phyloP scores from a whole-genome alignment of 2,113 vertebrate species.

The Cyprinus carpio region DNA sequence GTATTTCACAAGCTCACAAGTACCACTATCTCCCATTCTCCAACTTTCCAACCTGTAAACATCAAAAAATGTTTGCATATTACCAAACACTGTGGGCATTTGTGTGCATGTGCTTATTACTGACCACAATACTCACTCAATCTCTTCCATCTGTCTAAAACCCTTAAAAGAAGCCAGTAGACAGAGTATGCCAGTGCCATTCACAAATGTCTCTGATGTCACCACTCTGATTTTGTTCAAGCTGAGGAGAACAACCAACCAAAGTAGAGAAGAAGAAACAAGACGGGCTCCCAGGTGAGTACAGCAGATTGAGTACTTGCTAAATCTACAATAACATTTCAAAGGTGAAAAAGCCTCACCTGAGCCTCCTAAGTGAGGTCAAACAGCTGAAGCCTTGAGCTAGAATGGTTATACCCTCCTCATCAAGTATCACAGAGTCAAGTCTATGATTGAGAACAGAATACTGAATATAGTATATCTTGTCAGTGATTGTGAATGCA shows the following conservation, averaged over 20 bases:
- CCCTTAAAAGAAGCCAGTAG: constrained; percentile 69
- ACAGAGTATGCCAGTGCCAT: constrained; percentile 28
- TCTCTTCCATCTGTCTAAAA: constrained; percentile 71
- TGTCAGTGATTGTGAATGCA: not conserved
- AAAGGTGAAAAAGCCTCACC: constrained; percentile 62
- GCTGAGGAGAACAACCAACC: constrained; percentile 66
- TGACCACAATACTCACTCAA: constrained; percentile 71
- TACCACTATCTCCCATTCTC: constrained; percentile 74
- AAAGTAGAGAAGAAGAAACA: not conserved
- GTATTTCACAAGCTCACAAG: constrained; percentile 70
- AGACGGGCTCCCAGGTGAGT: not conserved
- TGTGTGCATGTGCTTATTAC: not conserved
- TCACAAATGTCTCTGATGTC: constrained; percentile 23
- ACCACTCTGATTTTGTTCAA: constrained; percentile 69
- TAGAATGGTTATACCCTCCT: constrained; percentile 62
- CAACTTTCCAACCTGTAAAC: constrained; percentile 80
- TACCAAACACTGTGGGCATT: not conserved
- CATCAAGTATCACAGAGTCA: constrained; percentile 68
- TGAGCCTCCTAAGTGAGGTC: constrained; percentile 70
- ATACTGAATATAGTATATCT: not conserved
- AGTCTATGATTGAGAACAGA: constrained; percentile 69
- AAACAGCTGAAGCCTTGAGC: constrained; percentile 62
- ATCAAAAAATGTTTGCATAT: constrained; percentile 2
- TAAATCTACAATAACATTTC: constrained; percentile 42
- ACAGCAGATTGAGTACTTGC: not conserved